Conservation (phyloP, 2,888 invertebrate genomes). For the Gymnosoma rotundatum region DNA sequence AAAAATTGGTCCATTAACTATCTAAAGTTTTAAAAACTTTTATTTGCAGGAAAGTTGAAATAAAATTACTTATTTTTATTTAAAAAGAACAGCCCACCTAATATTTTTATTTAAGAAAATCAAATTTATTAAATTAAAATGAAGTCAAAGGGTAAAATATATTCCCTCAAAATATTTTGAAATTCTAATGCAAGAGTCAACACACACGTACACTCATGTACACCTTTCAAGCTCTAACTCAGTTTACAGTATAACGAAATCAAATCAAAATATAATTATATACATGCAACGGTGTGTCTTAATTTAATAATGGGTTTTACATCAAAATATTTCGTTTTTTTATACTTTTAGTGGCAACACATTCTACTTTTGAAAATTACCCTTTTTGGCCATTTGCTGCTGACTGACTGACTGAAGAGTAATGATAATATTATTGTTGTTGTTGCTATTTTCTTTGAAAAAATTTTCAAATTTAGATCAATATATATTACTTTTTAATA, state of each 20-base stretch:
- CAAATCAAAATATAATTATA: conserved; percentile 65
- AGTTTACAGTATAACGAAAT: conserved; percentile 45
- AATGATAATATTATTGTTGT: conserved; percentile 12
- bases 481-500: conserved; percentile 44
- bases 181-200: conserved; percentile 51
- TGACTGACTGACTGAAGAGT: conserved; percentile 25
- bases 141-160: conserved; percentile 17
- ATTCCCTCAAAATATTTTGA: conserved; percentile 12
- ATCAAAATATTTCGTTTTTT: conserved; percentile 41
- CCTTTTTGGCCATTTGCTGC: conserved; percentile 33
- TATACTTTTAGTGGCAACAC: conserved; percentile 4
- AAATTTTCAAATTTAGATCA: conserved; percentile 50
- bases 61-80: too few species aligned
- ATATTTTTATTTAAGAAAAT: conserved; percentile 3
- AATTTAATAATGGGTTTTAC: conserved; percentile 70
- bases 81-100: background rate
- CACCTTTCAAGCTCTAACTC: background rate
- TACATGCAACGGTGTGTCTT: conserved; percentile 63
- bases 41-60: too few species aligned
- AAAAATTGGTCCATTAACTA: too few species aligned
- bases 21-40: too few species aligned
- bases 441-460: conserved; percentile 39
- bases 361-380: conserved; percentile 42
- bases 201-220: background rate
- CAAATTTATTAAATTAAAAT: background rate